phyloP scores from a whole-genome alignment of 1,140 invertebrate genomes.

The Trichonephila inaurata region DNA sequence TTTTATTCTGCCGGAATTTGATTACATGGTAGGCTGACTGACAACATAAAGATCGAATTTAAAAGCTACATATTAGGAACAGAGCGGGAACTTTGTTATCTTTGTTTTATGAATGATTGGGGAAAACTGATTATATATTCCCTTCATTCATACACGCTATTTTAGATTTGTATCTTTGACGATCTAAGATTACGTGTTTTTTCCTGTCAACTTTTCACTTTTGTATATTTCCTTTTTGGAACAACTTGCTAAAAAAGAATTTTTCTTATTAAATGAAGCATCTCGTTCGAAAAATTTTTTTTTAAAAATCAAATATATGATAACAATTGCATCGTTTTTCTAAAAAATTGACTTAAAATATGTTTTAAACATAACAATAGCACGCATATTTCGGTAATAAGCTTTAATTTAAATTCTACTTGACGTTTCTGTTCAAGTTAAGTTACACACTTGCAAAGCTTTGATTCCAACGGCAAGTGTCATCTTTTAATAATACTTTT shows the following conservation, averaged over 20 bases:
- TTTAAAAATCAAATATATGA: background rate
- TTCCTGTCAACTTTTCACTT: background rate
- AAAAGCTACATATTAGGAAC: constrained; percentile 59
- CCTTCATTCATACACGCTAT: background rate
- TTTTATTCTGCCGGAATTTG: constrained; percentile 54
- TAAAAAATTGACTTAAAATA: no score
- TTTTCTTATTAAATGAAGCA: background rate
- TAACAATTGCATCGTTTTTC: no score
- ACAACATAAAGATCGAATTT: constrained; percentile 58
- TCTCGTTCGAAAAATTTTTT: background rate
- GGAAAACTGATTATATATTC: background rate
- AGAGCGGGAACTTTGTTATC: constrained; percentile 14
- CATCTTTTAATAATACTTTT: no score
- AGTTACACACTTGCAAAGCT: no score
- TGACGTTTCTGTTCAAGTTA: no score
- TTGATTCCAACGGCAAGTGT: no score
- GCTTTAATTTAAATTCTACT: no score
- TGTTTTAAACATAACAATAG: no score
- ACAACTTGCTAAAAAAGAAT: background rate
- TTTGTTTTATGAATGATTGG: constrained; percentile 40
- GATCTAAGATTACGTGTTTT: background rate
- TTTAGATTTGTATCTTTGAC: background rate
- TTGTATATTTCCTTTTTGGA: background rate
- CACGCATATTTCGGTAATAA: no score
- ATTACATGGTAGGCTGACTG: constrained; percentile 48